Evolutionary conservation across 2,888 invertebrate species (phyloP).

Genomic region (Pollenia amentaria): DNA sequence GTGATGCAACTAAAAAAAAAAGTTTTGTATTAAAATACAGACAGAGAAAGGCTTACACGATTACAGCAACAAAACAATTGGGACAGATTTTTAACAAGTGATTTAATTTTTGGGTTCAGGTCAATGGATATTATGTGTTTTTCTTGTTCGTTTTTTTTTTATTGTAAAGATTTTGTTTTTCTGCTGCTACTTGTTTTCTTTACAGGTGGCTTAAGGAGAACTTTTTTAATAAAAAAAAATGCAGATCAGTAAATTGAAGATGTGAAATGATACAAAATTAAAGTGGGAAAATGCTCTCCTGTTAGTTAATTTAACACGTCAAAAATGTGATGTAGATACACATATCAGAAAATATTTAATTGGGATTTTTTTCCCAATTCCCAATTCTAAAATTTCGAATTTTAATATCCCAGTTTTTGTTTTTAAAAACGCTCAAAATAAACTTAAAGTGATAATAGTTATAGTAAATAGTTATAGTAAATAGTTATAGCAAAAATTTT

Average conservation of each 20-base stretch:
- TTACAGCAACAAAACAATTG: slow-evolving; percentile 54
- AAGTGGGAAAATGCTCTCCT: no score
- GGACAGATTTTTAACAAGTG: slow-evolving; percentile 63
- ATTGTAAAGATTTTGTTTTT: neutral
- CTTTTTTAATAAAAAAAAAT: neutral
- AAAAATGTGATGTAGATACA: no score
- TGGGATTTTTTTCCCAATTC: no score
- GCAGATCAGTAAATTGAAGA: slow-evolving; percentile 1
- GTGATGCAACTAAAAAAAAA: slow-evolving; percentile 66
- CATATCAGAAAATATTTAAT: no score
- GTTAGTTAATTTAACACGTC: no score
- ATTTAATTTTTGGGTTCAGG: slow-evolving; percentile 67
- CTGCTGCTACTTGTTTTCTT: slow-evolving; percentile 36
- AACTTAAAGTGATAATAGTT: no score
- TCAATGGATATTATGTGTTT: slow-evolving; percentile 49
- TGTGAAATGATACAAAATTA: neutral
- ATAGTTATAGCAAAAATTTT: no score
- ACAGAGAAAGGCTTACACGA: slow-evolving; percentile 15
- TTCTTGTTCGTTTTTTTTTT: slow-evolving; percentile 30
- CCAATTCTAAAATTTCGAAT: no score
- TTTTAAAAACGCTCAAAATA: no score
- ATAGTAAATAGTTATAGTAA: no score
- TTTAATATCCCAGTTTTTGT: no score
- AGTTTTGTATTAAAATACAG: slow-evolving; percentile 5
- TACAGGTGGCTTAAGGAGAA: slow-evolving; percentile 31